A percentile compares a stretch with the other conserved stretches of the same genome.
Evolutionary conservation across 92 coral and sea anemone species (phyloP).

Genomic region (Nematostella vectensis): DNA sequence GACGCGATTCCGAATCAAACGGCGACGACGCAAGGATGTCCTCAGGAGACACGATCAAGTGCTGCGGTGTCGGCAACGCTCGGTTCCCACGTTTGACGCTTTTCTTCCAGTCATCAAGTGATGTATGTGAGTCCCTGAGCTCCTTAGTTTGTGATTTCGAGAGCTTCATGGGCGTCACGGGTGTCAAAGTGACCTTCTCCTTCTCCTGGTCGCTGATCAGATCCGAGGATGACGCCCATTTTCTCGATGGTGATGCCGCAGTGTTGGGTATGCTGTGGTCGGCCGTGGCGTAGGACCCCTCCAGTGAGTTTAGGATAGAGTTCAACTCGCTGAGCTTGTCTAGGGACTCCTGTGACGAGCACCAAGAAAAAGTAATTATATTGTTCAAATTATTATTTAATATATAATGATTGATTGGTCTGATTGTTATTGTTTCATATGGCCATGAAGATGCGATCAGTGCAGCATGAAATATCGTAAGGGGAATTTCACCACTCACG

Average conservation of each 20-base stretch:
- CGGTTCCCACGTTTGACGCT: conserved; percentile 15
- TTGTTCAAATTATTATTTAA: too few relatives aligned
- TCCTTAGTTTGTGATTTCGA: conserved; percentile 15
- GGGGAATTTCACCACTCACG: too few relatives aligned
- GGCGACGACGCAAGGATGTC: conserved; percentile 29
- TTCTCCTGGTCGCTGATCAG: conserved; percentile 66
- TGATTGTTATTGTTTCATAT: too few relatives aligned
- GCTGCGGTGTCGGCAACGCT: conserved; percentile 32
- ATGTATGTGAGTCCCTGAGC: conserved; percentile 7
- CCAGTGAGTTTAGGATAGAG: conserved; percentile 68
- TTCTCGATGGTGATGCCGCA: conserved; percentile 28
- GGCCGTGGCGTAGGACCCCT: conserved; percentile 63
- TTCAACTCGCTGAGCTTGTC: conserved; percentile 77
- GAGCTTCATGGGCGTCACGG: conserved; percentile 46
- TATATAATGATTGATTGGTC: too few relatives aligned
- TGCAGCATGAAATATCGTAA: too few relatives aligned
- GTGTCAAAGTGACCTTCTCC: conserved; percentile 57
- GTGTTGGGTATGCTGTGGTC: conserved; percentile 28
- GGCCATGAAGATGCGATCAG: too few relatives aligned
- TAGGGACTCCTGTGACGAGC: conserved; percentile 72
- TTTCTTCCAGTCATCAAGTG: conserved; percentile 7
- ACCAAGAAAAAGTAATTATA: not conserved
- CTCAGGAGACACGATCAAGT: conserved; percentile 24
- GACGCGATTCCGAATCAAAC: conserved; percentile 20
- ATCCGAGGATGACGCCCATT: conserved; percentile 84